phyloP scores from a whole-genome alignment of 2,888 invertebrate genomes.

The Patella pellucida region DNA sequence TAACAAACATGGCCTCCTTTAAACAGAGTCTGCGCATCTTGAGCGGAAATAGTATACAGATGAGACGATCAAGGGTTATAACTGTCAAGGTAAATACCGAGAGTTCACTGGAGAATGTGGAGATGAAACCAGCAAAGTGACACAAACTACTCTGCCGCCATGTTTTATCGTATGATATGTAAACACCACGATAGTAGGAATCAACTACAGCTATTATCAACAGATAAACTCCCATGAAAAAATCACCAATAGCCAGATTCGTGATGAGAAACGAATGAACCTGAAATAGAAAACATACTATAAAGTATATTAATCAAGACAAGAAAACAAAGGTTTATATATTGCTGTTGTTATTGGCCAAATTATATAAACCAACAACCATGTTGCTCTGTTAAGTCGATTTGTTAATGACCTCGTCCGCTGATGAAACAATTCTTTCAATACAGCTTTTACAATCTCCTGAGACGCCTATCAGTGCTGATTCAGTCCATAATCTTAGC shows the following conservation, averaged over 20 bases:
- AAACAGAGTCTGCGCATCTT: slow-evolving; percentile 58
- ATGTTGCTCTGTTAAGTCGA: too few species aligned
- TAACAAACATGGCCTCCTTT: slow-evolving; percentile 57
- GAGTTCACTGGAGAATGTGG: slow-evolving; percentile 71
- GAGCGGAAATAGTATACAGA: slow-evolving; percentile 70
- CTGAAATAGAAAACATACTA: slow-evolving; percentile 43
- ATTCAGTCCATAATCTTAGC: too few species aligned
- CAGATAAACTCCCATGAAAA: slow-evolving; percentile 68
- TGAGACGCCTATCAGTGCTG: too few species aligned
- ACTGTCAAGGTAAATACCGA: slow-evolving; percentile 71
- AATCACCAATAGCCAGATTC: slow-evolving; percentile 65
- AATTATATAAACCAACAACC: not conserved
- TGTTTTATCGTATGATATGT: slow-evolving; percentile 63
- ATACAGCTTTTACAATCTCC: too few species aligned
- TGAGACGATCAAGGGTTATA: slow-evolving; percentile 71
- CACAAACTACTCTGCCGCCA: slow-evolving; percentile 66
- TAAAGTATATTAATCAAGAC: not conserved
- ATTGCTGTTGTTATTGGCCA: not conserved
- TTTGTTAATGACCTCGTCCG: too few species aligned
- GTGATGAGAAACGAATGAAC: slow-evolving; percentile 72
- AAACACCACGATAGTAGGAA: slow-evolving; percentile 71
- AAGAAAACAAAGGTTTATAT: not conserved
- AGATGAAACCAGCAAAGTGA: slow-evolving; percentile 66
- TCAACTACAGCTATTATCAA: slow-evolving; percentile 68
- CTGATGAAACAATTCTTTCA: too few species aligned